Evolutionary conservation across 1,140 invertebrate genomes (phyloP), one percentile per base, ranked within the genome.

Genomic region (Vanessa atalanta): DNA sequence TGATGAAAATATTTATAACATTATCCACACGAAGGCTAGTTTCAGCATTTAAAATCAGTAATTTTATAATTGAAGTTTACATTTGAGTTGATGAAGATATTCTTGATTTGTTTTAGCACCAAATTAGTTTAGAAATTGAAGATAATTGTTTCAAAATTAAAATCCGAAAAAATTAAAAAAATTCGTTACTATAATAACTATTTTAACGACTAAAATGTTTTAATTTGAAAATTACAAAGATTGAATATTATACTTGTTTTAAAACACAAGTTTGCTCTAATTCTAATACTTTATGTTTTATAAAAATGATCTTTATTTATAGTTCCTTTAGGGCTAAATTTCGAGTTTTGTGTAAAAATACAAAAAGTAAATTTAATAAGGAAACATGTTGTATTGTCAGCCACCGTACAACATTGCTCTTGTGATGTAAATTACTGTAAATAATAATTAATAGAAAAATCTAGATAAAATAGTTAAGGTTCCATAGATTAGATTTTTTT

Each of bases 391-490:
- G 83, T 83, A 57, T 43, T 43, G 74, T 81, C 31, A 66, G 65
- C 43, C 65, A 75, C 82, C 82, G 85, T 83, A 79, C 82, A 80
- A 84, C 76, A 80, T 79, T 72, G 74, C 72, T 82, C 78, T 81
- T 85, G 86, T 88, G 84, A 89, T 91, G 89, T 91, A 91, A 91
- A 91, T 89, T 89, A 90, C 83, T 91, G 89, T 91, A 91, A 86
- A 88, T 90, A 89, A 81, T 80, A 79, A 61, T 73, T 71, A 70
- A 70, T 81, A 80, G 79, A 77, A 78, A 77, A 75, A 79, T 75
- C 76, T 83, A 84, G 76, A 78, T 80, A 79, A 73, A 73, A 82
- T 81, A 79, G 72, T 83, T 90, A 88, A 89, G 86, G 72, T 84
- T 73, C 77, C 79, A 80, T 81, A 82, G 75, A 77, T 79, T 77